Conservation (phyloP, 35 echinoderm and acorn worm species). For the Hemicentrotus pulcherrimus region DNA sequence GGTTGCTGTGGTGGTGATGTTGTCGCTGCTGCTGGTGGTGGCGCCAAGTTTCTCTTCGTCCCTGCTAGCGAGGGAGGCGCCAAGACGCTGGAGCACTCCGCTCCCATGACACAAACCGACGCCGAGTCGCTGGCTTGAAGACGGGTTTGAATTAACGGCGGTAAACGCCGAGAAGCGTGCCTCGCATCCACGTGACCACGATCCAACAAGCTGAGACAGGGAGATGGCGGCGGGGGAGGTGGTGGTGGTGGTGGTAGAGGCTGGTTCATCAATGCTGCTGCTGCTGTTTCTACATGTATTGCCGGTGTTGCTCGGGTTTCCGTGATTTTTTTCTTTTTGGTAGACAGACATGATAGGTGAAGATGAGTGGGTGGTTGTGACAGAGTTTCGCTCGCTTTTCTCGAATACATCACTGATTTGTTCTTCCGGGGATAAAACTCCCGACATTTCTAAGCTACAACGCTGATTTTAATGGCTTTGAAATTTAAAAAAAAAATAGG, state of each 20-base stretch:
- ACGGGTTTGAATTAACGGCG: constrained; percentile 19
- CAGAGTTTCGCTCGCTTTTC: background rate
- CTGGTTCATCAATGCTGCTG: background rate
- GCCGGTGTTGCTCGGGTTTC: background rate
- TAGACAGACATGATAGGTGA: background rate
- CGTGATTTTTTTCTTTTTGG: background rate
- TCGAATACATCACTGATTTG: background rate
- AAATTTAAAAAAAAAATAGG: background rate
- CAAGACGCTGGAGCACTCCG: background rate
- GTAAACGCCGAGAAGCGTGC: constrained; percentile 46
- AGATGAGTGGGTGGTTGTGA: background rate
- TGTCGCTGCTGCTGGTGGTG: background rate
- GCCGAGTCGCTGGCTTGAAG: constrained; percentile 8
- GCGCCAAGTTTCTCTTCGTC: background rate
- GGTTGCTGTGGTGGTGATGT: background rate
- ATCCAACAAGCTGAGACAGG: constrained; percentile 4
- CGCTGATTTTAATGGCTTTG: background rate
- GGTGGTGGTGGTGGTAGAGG: background rate
- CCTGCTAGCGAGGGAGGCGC: background rate
- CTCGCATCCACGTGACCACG: constrained; percentile 40
- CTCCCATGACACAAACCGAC: background rate
- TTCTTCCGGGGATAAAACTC: background rate
- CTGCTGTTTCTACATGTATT: background rate
- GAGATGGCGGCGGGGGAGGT: background rate
- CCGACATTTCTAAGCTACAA: background rate